These are phyloP conservation scores for Prochilodus magdalenae DNA, from an alignment of 2,113 vertebrate species.

Conservation along the genomic window DNA sequence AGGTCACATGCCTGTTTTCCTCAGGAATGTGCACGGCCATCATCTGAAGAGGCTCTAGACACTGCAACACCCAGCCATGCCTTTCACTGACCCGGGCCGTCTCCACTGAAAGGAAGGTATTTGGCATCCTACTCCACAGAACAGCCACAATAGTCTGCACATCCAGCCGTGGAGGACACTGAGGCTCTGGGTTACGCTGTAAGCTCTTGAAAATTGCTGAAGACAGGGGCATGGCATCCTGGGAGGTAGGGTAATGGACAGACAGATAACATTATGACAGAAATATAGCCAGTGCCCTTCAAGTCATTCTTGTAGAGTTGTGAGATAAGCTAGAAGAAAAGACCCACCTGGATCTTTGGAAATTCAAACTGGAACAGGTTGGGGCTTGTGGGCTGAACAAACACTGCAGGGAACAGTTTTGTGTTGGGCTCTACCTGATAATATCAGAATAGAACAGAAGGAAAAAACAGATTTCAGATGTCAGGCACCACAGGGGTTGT, in stretches of 20 bases:
- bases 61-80: constrained; percentile 94
- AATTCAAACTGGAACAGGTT: constrained; percentile 96
- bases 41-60: constrained; percentile 93
- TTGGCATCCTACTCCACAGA: constrained; percentile 97
- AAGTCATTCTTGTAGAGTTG: background rate
- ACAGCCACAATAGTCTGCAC: constrained; percentile 93
- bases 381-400: constrained; percentile 88
- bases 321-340: background rate
- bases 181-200: constrained; percentile 89
- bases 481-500: background rate
- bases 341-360: constrained; percentile 90
- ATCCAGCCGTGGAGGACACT: constrained; percentile 91
- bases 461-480: background rate
- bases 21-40: constrained; percentile 96
- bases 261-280: background rate
- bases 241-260: background rate
- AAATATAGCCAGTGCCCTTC: background rate
- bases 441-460: constrained; percentile 4
- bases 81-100: constrained; percentile 92
- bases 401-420: constrained; percentile 94
- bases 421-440: constrained; percentile 92
- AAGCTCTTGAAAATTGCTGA: constrained; percentile 97
- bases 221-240: constrained; percentile 96
- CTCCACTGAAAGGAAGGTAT: constrained; percentile 90
- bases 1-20: constrained; percentile 85